Evolutionary conservation across 2,888 invertebrate species (phyloP), one percentile per base, ranked within the genome.

Genomic region (Pyrgus malvae): DNA sequence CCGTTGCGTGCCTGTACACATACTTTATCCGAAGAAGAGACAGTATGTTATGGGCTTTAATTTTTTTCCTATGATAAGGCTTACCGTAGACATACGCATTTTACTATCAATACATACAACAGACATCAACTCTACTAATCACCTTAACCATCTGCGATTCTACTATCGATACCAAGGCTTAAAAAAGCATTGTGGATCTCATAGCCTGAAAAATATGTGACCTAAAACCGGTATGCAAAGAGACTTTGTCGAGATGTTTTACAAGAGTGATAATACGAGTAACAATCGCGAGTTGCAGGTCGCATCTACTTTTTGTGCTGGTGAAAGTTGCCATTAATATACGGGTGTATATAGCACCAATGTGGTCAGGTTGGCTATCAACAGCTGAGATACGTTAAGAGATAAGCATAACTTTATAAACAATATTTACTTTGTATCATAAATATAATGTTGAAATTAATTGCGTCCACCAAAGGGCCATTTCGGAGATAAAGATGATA

Each of bases 261-360:
- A 37, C 16, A 37, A 45, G 21, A 6, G 33, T 23, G 14, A 33
- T 11, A 46, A 21, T 21, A 21, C 21, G 21, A 21, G 21, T 33
- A 46, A 46, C 45, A 46, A 46, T 46, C 45, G 31, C 21, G 11
- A 12, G 21, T 16, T 21, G 23, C 45, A 14, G n/a, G 33, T 33
- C 45, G 25, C 31, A 17, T 50, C 25, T 16, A 41, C 19, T 40
- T 49, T 31, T 50, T 50, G 41, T 50, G 17, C 3, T 16, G 41
- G 41, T 33, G 51, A 42, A 44, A 51, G 42, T 51, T 42, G 17
- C 27, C 27, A 16, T 25, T 19, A 9, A 51, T 51, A 35, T 49
- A 41, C 38, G 14, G 31, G 29, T 44, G 11, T 29, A 31, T 16
- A 42, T 14, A 27, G 12, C 6, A n/a, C n/a, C 27, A 16, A 42